Evolutionary conservation across 1,140 invertebrate genomes (phyloP), one percentile per base, ranked within the genome.

Genomic region (Thaumetopoea pityocampa): DNA sequence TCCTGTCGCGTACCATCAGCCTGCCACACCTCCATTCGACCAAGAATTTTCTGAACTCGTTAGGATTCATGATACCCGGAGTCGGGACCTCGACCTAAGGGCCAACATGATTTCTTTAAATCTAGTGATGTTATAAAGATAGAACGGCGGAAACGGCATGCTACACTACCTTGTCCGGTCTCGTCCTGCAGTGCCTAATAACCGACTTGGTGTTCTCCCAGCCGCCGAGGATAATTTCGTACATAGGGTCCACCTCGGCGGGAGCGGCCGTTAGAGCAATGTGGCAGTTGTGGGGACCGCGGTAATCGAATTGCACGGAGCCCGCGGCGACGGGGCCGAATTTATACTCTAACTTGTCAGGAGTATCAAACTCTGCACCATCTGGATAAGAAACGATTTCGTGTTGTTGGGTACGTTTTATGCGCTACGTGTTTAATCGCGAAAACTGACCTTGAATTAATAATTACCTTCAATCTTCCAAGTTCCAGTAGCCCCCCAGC

Each of bases 401-500:
- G 28, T 45, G 32, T 48, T 45, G 67, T 69, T 74, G 66, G 66
- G 74, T 76, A 79, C 70, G 72, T 69, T 70, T 78, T 71, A 64
- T 27, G 10, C n/a, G n/a, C n/a, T n/a, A n/a, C n/a, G n/a, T 24
- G 18, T 23, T 32, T 6, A 32, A n/a, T 19, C 16, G 7, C 2
- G 4, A n/a, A 28, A 37, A 12, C 9, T 5, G 9, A 8, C 1
- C 9, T 38, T 11, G 19, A 14, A 8, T 24, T 18, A 10, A 15
- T 11, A 51, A 61, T 76, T 85, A 93, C 92, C 91, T 87, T 95
- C 92, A 60, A 96, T 89, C 12, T 91, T 85, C 94, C 94, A 96
- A 18, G 90, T 88, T n/a, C 94, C 94, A 37, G 71, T 83, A 0
- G 94, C 90, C 10, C 94, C 94, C 93, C 93, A 96, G 24, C 92